These are phyloP conservation scores for Diplodus puntazzo DNA, from an alignment of 2,797 vertebrate genomes.

Conservation along the genomic window DNA sequence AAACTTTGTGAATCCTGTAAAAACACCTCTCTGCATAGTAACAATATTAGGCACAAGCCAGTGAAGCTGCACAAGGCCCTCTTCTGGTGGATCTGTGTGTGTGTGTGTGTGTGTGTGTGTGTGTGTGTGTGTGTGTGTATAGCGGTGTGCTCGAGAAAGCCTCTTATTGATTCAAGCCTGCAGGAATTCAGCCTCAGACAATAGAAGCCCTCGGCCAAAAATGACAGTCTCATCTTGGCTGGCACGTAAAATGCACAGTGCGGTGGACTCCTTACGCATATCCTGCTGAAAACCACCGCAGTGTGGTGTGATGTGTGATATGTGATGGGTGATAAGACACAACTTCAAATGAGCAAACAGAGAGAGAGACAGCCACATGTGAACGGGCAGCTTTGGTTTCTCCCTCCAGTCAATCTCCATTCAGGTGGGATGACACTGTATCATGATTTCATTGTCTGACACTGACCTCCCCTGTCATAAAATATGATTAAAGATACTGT, in stretches of 20 bases:
- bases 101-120: background rate
- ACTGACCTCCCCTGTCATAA: background rate
- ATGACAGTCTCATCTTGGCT: conserved; percentile 56
- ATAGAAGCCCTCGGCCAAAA: conserved; percentile 55
- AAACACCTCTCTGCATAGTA: conserved; percentile 2
- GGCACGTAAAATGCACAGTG: conserved; percentile 23
- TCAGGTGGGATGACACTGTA: background rate
- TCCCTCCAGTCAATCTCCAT: too few species aligned
- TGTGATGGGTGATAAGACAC: background rate
- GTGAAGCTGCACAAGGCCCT: conserved; percentile 33
- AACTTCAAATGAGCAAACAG: conserved; percentile 7
- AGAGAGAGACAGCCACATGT: background rate
- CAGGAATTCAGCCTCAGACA: conserved; percentile 71
- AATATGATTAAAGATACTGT: background rate
- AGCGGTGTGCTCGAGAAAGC: conserved; percentile 21
- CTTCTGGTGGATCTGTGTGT: conserved; percentile 44
- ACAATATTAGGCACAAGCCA: background rate
- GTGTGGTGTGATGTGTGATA: background rate
- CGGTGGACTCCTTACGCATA: conserved; percentile 14
- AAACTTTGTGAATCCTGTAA: conserved; percentile 1
- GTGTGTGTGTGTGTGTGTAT: background rate
- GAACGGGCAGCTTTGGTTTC: background rate
- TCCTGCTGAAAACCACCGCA: conserved; percentile 24
- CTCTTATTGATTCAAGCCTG: conserved; percentile 53
- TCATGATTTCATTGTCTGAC: background rate